Evolutionary conservation across 2,888 invertebrate genomes (phyloP), one percentile per base, ranked within the genome.

Genomic region (Synergus umbraculus): DNA sequence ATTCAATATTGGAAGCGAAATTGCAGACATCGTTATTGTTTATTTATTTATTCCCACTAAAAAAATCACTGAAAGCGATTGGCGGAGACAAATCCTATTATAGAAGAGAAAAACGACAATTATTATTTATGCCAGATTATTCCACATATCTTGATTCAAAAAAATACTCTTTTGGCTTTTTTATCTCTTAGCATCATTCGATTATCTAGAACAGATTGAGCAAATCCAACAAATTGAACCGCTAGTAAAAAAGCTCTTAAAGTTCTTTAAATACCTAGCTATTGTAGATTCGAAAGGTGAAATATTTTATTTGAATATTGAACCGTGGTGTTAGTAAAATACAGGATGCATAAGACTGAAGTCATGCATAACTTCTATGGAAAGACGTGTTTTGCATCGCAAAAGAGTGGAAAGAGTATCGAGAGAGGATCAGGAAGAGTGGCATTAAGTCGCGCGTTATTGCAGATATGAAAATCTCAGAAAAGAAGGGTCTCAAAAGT

Each of bases 391-490:
- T 82, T 82, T 82, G 77, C 82, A 80, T 82, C 80, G 80, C 80
- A 82, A 82, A 82, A 76, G 76, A 79, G 77, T 60, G 66, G 69
- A 54, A 29, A 29, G 78, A 22, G 69, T 73, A 73, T 29, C 37
- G 73, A 22, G 58, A 60, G 63, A 69, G 58, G 73, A 78, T 73
- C 49, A 49, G 69, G 49, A 67, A 76, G 67, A 46, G 67, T 49
- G 67, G 76, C 82, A 83, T 83, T 83, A 76, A 82, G 78, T 78
- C 76, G 80, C 81, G 83, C 83, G 84, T 85, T 85, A 86, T 85
- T 83, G 84, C 83, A 80, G 83, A 82, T 79, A 85, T 84, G 83
- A 84, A 84, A 85, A 85, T 86, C 83, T 81, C 69, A 76, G 79
- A 82, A 82, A 82, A 80, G 77, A 81, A 43, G 77, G 58, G 67